Percentiles rank a stretch among this genome's conserved stretches.
These are phyloP conservation scores for Lobophora halterata DNA, from an alignment of 2,888 invertebrate species.

Conservation along the genomic window DNA sequence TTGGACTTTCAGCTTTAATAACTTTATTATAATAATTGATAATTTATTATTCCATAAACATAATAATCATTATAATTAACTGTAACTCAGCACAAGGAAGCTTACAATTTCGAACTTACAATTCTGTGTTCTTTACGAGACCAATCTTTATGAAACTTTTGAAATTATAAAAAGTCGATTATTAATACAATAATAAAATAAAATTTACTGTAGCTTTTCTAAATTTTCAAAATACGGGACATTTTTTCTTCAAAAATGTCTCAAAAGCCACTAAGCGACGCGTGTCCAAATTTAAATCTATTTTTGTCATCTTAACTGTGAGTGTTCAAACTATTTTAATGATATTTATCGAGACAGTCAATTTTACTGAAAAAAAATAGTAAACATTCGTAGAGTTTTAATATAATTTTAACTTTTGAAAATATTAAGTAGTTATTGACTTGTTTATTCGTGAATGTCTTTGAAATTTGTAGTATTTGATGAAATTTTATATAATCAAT, in stretches of 20 bases:
- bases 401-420: conserved; percentile 9
- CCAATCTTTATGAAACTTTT: conserved; percentile 36
- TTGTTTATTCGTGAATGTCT: conserved; percentile 40
- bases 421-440: conserved; percentile 25
- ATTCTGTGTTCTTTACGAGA: conserved; percentile 46
- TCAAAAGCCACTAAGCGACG: too few species aligned
- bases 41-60: conserved; percentile 3
- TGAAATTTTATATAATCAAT: conserved; percentile 18
- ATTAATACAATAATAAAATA: too few species aligned
- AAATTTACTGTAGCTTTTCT: conserved; percentile 56
- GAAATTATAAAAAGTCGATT: conserved; percentile 29
- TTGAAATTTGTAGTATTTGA: conserved; percentile 28
- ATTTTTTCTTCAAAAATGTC: too few species aligned
- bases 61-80: conserved; percentile 1
- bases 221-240: conserved; percentile 21
- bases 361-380: conserved; percentile 32
- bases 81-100: conserved; percentile 7
- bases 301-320: background rate
- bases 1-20: conserved; percentile 47
- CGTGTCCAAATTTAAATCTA: background rate
- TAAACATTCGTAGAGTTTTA: conserved; percentile 38
- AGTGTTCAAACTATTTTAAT: conserved; percentile 5
- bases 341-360: conserved; percentile 25
- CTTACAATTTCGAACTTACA: conserved; percentile 22
- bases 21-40: conserved; percentile 11